Conservation (phyloP, 2,888 invertebrate genomes). For the Zaprionus obscuricornis region DNA sequence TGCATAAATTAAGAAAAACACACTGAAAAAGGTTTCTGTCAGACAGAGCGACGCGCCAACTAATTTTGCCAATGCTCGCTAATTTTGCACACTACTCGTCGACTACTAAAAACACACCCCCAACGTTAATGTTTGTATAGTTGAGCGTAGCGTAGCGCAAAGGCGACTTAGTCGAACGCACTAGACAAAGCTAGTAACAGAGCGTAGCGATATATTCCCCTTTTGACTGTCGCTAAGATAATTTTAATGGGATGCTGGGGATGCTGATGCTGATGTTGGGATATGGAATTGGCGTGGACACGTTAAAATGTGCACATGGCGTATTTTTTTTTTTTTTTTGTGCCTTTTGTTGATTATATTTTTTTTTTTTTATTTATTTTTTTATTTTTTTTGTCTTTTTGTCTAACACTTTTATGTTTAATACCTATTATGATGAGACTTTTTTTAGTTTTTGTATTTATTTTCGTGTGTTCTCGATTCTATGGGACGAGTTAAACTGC, state of each 20-base stretch:
- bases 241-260: constrained; percentile 52
- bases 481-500: constrained; percentile 55
- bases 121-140: not conserved
- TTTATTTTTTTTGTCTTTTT: constrained; percentile 19
- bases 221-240: constrained; percentile 7
- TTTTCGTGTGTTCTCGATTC: constrained; percentile 53
- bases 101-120: no score
- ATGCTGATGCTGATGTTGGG: constrained; percentile 22
- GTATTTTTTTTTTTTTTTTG: constrained; percentile 4
- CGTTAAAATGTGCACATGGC: constrained; percentile 42
- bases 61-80: no score
- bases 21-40: constrained; percentile 65
- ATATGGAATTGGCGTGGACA: constrained; percentile 40
- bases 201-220: constrained; percentile 12
- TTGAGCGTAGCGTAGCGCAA: not conserved
- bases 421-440: constrained; percentile 55
- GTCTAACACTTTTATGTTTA: constrained; percentile 55
- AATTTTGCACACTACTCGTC: no score
- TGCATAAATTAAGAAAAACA: constrained; percentile 67
- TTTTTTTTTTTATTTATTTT: no score
- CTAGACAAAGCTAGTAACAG: constrained; percentile 8
- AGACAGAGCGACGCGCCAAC: constrained; percentile 72
- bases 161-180: constrained; percentile 26
- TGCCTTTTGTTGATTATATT: no score
- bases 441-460: constrained; percentile 31